phyloP scores from a whole-genome alignment of 2,113 vertebrate species.

The Callaeas wilsoni region DNA sequence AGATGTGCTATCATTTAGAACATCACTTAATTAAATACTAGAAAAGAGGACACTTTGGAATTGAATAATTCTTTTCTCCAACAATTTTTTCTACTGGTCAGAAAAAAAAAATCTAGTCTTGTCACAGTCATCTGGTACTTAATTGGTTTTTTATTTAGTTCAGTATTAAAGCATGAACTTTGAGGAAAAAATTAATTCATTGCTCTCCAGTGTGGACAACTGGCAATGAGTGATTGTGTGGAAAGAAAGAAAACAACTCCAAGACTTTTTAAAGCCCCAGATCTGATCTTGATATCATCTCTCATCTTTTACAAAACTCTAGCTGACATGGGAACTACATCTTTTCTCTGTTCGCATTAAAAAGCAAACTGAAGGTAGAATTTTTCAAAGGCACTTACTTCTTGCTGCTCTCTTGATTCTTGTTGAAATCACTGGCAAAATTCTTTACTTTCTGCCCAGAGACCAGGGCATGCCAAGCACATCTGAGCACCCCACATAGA shows the following conservation, averaged over 20 bases:
- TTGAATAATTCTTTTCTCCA: constrained; percentile 49
- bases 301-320: not conserved
- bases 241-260: not conserved
- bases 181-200: constrained; percentile 29
- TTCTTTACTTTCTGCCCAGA: not conserved
- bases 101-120: not conserved
- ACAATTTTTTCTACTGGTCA: constrained; percentile 19
- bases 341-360: not conserved
- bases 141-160: constrained; percentile 47
- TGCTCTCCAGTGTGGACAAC: not conserved
- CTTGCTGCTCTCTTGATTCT: not conserved
- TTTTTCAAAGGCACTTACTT: not conserved
- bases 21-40: constrained; percentile 65
- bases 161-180: constrained; percentile 16
- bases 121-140: constrained; percentile 21
- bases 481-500: not conserved
- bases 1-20: constrained; percentile 54
- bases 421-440: not conserved
- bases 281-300: not conserved
- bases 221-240: not conserved
- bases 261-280: not conserved
- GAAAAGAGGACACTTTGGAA: constrained; percentile 34
- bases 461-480: not conserved
- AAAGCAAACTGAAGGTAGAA: not conserved
- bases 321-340: not conserved